phyloP scores from a whole-genome alignment of 2,888 invertebrate species.

The Falcaria lacertinaria region DNA sequence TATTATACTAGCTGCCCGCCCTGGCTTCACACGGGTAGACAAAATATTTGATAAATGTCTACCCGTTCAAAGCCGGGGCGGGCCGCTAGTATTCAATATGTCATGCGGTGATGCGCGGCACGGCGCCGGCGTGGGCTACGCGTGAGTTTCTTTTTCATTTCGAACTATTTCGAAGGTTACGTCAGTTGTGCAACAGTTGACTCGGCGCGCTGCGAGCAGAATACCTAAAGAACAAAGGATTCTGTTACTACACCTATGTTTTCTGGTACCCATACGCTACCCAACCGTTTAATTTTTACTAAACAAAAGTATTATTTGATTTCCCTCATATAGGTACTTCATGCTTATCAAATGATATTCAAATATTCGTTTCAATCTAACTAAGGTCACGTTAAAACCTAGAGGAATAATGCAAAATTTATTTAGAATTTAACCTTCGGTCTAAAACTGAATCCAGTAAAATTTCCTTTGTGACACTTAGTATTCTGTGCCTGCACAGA shows the following conservation, averaged over 20 bases:
- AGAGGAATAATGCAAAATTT: too few relatives aligned
- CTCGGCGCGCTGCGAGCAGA: constrained; percentile 46
- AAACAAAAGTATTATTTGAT: too few relatives aligned
- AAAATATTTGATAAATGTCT: too few relatives aligned
- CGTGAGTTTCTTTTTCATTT: constrained; percentile 65
- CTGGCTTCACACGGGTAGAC: too few relatives aligned
- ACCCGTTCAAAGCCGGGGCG: too few relatives aligned
- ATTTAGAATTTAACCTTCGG: not conserved
- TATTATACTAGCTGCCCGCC: too few relatives aligned
- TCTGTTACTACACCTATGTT: constrained; percentile 21
- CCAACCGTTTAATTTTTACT: too few relatives aligned
- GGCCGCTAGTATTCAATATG: constrained; percentile 24
- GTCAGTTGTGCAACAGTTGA: constrained; percentile 54
- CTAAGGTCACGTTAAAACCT: too few relatives aligned
- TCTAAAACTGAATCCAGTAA: not conserved
- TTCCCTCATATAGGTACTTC: too few relatives aligned
- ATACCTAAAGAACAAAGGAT: constrained; percentile 51
- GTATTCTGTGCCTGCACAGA: constrained; percentile 44
- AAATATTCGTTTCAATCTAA: too few relatives aligned
- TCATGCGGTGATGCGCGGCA: constrained; percentile 16
- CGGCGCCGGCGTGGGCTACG: constrained; percentile 35
- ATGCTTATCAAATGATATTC: not conserved
- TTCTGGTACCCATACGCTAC: not conserved
- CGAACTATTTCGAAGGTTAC: constrained; percentile 64
- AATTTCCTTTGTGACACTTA: constrained; percentile 15